A percentile compares a stretch with the other conserved stretches of the same genome.
These are phyloP conservation scores for Euplexia lucipara DNA, from an alignment of 2,888 invertebrate species.

Conservation along the genomic window DNA sequence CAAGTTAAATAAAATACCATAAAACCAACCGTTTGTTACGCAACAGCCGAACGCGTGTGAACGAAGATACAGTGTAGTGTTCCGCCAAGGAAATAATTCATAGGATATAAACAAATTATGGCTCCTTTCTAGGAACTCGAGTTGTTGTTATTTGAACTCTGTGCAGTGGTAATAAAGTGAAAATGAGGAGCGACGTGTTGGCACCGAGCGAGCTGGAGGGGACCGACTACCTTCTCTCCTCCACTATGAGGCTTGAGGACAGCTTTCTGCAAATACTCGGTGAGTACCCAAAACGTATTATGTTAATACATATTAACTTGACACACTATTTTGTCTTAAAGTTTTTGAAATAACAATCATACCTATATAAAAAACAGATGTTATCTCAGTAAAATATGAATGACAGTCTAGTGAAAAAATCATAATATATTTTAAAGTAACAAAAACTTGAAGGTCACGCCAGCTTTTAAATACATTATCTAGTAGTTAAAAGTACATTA, in stretches of 20 bases:
- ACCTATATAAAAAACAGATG: too few relatives aligned
- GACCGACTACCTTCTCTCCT: constrained; percentile 92
- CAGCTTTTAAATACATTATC: constrained; percentile 10
- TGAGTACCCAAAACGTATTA: constrained; percentile 79
- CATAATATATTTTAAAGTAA: background rate
- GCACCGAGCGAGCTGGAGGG: constrained; percentile 91
- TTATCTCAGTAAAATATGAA: too few relatives aligned
- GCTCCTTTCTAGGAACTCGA: constrained; percentile 61
- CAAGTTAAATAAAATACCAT: constrained; percentile 30
- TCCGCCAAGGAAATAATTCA: constrained; percentile 59
- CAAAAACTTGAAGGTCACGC: constrained; percentile 20
- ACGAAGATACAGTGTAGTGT: constrained; percentile 63
- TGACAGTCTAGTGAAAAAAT: background rate
- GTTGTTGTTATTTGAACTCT: constrained; percentile 70
- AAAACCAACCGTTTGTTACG: constrained; percentile 48
- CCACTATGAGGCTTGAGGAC: constrained; percentile 92
- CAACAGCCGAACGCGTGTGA: constrained; percentile 59
- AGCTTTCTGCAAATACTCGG: constrained; percentile 92
- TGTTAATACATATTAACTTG: too few relatives aligned
- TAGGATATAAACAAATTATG: constrained; percentile 65
- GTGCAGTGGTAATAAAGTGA: constrained; percentile 71
- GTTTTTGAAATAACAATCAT: too few relatives aligned
- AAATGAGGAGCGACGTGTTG: constrained; percentile 89
- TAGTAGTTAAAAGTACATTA: background rate
- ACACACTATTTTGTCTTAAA: constrained; percentile 6